These are phyloP conservation scores for Diorhabda carinulata DNA, from an alignment of 1,140 invertebrate species.

Conservation along the genomic window DNA sequence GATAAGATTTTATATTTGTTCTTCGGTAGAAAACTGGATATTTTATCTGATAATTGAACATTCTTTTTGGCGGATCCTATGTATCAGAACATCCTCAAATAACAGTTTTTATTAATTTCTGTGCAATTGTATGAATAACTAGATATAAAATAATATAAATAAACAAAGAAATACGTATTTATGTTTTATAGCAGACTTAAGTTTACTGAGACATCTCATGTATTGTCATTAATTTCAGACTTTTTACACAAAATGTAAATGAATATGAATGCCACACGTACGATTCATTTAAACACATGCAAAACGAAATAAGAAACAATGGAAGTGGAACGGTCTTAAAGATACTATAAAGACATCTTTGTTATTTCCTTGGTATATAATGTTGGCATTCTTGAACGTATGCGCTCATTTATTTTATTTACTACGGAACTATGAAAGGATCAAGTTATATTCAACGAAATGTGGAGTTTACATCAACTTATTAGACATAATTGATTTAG, in stretches of 20 bases:
- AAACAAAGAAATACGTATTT: too few relatives aligned
- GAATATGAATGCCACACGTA: not conserved
- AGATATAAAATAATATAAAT: too few relatives aligned
- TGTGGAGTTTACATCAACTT: not conserved
- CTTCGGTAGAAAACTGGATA: too few relatives aligned
- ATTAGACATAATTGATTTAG: not conserved
- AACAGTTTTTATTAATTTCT: too few relatives aligned
- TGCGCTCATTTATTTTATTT: constrained; percentile 2
- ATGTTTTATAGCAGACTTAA: too few relatives aligned
- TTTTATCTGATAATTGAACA: too few relatives aligned
- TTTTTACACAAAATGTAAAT: not conserved
- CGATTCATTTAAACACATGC: not conserved
- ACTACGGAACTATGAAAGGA: not conserved
- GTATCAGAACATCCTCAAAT: too few relatives aligned
- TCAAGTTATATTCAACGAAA: not conserved
- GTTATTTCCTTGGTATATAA: constrained; percentile 1
- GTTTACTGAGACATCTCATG: too few relatives aligned
- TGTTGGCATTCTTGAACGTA: not conserved
- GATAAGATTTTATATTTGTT: too few relatives aligned
- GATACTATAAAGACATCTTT: not conserved
- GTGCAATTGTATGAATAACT: too few relatives aligned
- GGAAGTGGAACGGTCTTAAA: not conserved
- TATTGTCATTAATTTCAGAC: not conserved
- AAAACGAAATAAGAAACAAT: not conserved
- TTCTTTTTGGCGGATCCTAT: too few relatives aligned